Evolutionary conservation across 2,113 vertebrate genomes (phyloP), one percentile per base, ranked within the genome.

Genomic region (Morone chrysops): DNA sequence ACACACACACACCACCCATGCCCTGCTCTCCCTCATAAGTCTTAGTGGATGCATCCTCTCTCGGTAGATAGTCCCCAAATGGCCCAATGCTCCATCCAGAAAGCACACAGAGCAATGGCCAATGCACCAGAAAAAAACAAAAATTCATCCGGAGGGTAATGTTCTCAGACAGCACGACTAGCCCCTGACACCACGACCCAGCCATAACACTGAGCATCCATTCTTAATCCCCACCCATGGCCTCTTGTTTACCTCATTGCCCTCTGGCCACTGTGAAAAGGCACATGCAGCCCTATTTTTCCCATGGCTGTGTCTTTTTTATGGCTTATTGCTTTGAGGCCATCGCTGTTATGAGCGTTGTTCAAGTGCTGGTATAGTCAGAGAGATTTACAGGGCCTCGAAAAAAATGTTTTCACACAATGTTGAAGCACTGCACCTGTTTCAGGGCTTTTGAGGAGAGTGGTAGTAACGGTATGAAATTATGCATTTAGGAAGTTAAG

Each of bases 161-260:
- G 90, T 89, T 94, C 87, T 87, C 86, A 73, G 77, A 82, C 88
- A 85, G 87, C 84, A 79, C 7, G 53, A 86, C 78, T 75, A 66
- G 77, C 62, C 81, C 80, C 89, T 60, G 87, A 90, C 70, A 77
- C 74, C 12, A 25, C 48, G 51, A 88, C 89, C 88, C 17, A 14
- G 56, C 75, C 69, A 67, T 69, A 87, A 85, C 85, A 72, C 81
- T 36, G 76, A 81, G 59, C 68, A 69, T 82, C 72, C 81, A 48
- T 85, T 89, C 82, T 86, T 89, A 89, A 88, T 91, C 89, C 72
- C 85, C 80, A 80, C 84, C 84, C 62, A 40, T 77, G 89, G 87
- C 80, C 82, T 90, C 65, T 88, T 91, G 89, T 93, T 92, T 91
- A 89, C 89, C 85, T 84, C 77, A 16, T 78, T 18, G 63, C 84